These are phyloP conservation scores for Cryptoprocta ferox DNA, from an alignment of 2,797 vertebrate species.

Conservation along the genomic window DNA sequence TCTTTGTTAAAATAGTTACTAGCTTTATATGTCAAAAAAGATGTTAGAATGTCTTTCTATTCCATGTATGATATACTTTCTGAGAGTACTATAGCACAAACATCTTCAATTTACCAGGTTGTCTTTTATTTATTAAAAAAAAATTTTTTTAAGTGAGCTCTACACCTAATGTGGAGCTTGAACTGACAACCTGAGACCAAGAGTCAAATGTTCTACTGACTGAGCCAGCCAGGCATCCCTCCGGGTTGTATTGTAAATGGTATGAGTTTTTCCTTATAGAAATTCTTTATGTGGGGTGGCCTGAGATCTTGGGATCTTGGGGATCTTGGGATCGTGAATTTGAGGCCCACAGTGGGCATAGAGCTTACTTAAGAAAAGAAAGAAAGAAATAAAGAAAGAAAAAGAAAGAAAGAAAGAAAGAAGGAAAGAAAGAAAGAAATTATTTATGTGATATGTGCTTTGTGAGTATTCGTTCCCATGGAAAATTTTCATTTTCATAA, in stretches of 20 bases:
- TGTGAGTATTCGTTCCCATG: neutral
- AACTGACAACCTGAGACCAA: neutral
- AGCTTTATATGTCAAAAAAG: neutral
- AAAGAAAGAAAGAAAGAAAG: neutral
- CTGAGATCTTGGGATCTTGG: no score
- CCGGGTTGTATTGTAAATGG: neutral
- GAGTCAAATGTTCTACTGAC: neutral
- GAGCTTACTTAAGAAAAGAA: no score
- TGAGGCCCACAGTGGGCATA: no score
- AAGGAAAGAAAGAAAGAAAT: neutral
- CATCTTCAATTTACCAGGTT: neutral
- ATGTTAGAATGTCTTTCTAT: neutral
- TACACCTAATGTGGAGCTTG: neutral
- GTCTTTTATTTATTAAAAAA: neutral
- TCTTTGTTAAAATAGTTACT: neutral
- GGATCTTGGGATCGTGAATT: no score
- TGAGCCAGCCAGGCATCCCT: neutral
- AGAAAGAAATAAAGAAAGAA: neutral
- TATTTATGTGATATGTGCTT: neutral
- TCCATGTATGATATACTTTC: neutral
- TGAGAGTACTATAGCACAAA: neutral
- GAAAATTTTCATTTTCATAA: constrained; percentile 15
- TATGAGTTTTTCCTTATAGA: neutral
- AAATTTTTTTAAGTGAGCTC: neutral
- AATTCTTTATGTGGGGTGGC: neutral